Base-by-base conservation (phyloP, 2,888 invertebrate genomes). In the Drosophila paracracens region DNA sequence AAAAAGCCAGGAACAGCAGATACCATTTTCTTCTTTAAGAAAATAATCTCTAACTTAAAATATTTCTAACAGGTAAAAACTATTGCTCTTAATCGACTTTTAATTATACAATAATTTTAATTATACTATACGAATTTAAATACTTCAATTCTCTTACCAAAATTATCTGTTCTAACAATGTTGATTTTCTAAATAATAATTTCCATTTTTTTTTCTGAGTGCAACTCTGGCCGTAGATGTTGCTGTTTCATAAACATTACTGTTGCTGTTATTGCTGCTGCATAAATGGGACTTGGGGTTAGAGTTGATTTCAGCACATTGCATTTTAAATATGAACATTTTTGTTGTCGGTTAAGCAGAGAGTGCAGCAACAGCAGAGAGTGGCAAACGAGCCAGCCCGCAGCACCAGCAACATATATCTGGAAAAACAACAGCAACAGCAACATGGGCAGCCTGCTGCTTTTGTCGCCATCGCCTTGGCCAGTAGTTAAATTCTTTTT, bases 281-380 rank as follows among this genome's bases (percentile, higher is more conserved):
- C 68, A 57, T 71, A 87, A 87, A 83, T 74, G 85, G 74, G 85
- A 83, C 75, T 85, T 85, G 76, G 88, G 89, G 88, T 83, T 85
- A 85, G 83, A 83, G 89, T 82, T 83, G 83, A 79, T 75, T 70
- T 56, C 60, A 57, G 76, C 69, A 74, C 57, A 77, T 65, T 81
- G 79, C 77, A 79, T 83, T 83, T 75, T 72, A 83, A 81, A 82
- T 82, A 79, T 77, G 81, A 76, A 73, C 74, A 79, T 73, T 76
- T 74, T 75, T 74, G 56, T 62, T 73, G 74, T 65, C 68, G 73
- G 75, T 66, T 66, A 57, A 33, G 33, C 33, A 33, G 11, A 31
- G 31, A 31, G 31, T 31, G 54, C 36, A 50, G 13, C 29, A 57
- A 21, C 13, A 18, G 38, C 27, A 40, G 40, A 56, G 57, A 57